Base-by-base conservation (phyloP, 2,113 vertebrate species). In the Nannobrachium achirus region DNA sequence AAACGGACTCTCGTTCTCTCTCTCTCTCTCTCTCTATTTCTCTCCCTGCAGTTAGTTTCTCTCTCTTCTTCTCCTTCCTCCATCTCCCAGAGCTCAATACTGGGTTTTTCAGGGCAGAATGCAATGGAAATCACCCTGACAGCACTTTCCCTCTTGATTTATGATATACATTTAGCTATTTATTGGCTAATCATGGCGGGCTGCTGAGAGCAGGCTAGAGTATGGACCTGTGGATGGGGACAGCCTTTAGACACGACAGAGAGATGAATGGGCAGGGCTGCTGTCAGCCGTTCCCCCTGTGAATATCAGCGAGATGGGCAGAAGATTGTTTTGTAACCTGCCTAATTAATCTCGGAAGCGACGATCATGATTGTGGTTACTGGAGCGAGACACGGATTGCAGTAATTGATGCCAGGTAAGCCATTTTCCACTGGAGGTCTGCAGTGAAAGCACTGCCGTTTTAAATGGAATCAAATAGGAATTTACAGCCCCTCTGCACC, bases 181-280 rank as follows among this genome's bases (percentile, higher is more conserved):
- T 83, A 83, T 77, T 78, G 85, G 52, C 67, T 82, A 83, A 90
- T 86, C 68, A 86, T 55, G 44, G 73, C 50, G 3, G 63, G 44
- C 33, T 62, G 67, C 67, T 73, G 62, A 69, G 44, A 67, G 68
- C 73, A 69, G 70, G 67, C 72, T 62, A 66, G 41, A 66, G 45
- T 50, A 56, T 56, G 25, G 25, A 79, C 71, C 60, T 72, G 13
- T 39, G 57, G 41, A 48, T 63, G 65, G 76, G 42, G 53, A 49
- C 52, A 52, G 40, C 16, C 18, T n/a, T 7, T 74, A 73, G 11
- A 61, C 66, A 8, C 15, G 20, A 68, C 51, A 20, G 53, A 73
- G 64, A 63, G 56, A 71, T 14, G 57, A 65, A 51, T 46, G 39
- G 33, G 18, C 8, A 15, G 2, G 1, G 49, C 64, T 4, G 56